These are phyloP conservation scores for Lamprotornis superbus DNA, from an alignment of 2,113 vertebrate genomes.

Conservation along the genomic window DNA sequence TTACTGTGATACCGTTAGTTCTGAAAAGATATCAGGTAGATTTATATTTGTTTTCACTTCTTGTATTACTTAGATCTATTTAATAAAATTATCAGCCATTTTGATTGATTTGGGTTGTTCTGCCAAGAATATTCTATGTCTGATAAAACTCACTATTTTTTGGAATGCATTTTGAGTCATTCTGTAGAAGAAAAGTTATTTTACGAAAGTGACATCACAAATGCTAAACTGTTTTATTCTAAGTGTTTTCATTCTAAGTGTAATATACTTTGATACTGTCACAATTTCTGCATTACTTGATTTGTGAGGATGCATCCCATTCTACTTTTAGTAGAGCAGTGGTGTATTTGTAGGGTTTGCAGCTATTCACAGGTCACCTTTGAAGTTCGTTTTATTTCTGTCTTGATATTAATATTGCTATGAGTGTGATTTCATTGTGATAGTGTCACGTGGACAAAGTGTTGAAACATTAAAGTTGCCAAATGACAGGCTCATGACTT, in stretches of 20 bases:
- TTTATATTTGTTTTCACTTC: not conserved
- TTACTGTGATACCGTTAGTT: not conserved
- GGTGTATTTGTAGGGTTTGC: not conserved
- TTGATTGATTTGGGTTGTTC: not conserved
- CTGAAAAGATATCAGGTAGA: not conserved
- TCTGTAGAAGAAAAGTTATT: not conserved
- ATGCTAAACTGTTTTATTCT: not conserved
- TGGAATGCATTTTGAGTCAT: not conserved
- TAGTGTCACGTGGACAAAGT: not conserved
- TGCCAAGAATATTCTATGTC: not conserved
- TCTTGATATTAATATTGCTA: not conserved
- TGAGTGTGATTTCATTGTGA: not conserved
- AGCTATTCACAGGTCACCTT: not conserved
- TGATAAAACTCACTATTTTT: not conserved
- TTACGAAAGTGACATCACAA: not conserved
- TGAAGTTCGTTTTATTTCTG: not conserved
- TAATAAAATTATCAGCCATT: not conserved
- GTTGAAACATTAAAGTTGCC: not conserved
- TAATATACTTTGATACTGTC: not conserved
- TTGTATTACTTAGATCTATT: not conserved
- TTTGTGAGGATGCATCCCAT: not conserved
- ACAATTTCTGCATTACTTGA: not conserved
- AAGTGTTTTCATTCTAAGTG: not conserved
- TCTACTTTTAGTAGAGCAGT: not conserved
- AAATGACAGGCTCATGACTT: not conserved